These are phyloP conservation scores for Cyanoderma ruficeps DNA, from an alignment of 2,113 vertebrate genomes.

Conservation along the genomic window DNA sequence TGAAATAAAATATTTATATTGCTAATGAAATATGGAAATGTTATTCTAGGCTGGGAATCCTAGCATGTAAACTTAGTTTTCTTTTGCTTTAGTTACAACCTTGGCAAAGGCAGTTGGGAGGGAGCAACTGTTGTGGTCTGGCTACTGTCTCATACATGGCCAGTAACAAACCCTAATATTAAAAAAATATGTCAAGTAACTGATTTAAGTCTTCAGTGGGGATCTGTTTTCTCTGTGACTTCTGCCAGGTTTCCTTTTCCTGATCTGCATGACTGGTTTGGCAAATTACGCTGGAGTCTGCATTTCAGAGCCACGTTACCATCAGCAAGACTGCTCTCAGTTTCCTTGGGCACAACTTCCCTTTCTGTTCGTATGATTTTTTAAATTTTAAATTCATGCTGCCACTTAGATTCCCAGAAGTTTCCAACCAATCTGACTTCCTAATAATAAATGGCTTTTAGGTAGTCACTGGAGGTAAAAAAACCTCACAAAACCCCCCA, in stretches of 20 bases:
- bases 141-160: neutral
- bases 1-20: neutral
- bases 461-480: neutral
- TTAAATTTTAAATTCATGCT: neutral
- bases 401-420: neutral
- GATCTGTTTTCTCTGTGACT: neutral
- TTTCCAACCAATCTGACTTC: neutral
- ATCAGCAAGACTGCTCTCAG: neutral
- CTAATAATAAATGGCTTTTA: neutral
- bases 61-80: neutral
- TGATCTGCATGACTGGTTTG: neutral
- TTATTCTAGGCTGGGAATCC: neutral
- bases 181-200: neutral
- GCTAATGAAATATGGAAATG: neutral
- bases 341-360: neutral
- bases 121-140: neutral
- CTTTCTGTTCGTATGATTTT: neutral
- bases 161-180: neutral
- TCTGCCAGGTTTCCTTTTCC: neutral
- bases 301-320: neutral
- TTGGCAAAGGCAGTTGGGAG: neutral
- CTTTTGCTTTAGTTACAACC: neutral
- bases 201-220: neutral
- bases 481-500: neutral
- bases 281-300: neutral